Base-by-base conservation (phyloP, 2,113 vertebrate species). In the Heteronetta atricapilla region DNA sequence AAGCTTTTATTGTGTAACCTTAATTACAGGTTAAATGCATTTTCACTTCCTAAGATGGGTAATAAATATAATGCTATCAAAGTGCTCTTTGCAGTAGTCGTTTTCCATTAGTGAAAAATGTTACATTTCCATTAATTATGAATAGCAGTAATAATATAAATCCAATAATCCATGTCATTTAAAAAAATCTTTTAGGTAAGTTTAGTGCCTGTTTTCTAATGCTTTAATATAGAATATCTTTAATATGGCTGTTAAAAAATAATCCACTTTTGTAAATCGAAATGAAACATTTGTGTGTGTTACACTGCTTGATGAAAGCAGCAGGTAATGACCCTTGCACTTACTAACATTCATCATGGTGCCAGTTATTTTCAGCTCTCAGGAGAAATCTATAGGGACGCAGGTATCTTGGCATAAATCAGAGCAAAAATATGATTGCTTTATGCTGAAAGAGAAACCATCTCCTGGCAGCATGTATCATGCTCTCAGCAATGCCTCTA, bases 21-120 rank as follows among this genome's bases (percentile, higher is more conserved):
- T 90, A 95, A 95, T 96, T 89, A 93, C 36, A 86, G 66, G 33
- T 89, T 86, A 93, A 94, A 74, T 90, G 77, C 58, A n/a, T 75
- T 48, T 94, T 92, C 75, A 72, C 69, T 89, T 78, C 29, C 25
- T 90, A 75, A 86, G 26, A 78, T 48, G 53, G 21, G 13, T 87
- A 90, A 90, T 90, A 92, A 92, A 81, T 78, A 73, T 38, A 78
- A 75, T 28, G 46, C 56, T 88, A 77, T 91, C 69, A 91, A 89
- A 89, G 31, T 70, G 69, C 53, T 94, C 40, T 92, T 82, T 90
- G n/a, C 40, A 55, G 60, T 67, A 14, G 25, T 59, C 80, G 26
- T 74, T 88, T 72, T 75, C 89, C 81, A 89, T 95, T 96, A 94
- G 52, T 22, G 77, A 95, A 94, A 81, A 60, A 72, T 17, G 4